Percentiles rank a stretch among this genome's conserved stretches.
phyloP scores from a whole-genome alignment of 2,113 vertebrate genomes.

The Gavia stellata region DNA sequence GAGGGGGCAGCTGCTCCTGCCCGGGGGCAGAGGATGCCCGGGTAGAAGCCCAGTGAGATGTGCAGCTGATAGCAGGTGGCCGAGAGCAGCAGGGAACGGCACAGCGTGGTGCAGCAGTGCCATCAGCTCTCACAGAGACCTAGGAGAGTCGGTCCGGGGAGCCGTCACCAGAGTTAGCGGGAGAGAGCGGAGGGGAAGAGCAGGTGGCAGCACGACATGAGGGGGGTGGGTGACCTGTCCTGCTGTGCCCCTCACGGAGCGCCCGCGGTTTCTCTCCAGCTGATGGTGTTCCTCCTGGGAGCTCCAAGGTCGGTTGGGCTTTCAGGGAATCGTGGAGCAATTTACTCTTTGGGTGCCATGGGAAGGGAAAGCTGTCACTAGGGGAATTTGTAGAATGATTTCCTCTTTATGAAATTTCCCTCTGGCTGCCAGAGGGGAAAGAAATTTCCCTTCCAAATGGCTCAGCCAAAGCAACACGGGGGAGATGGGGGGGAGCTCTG shows the following conservation, averaged over 20 bases:
- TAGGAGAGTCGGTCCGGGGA: accelerated
- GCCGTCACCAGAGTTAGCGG: accelerated
- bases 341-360: accelerated
- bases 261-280: accelerated
- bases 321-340: background rate
- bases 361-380: background rate
- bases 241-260: accelerated
- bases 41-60: accelerated
- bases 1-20: background rate
- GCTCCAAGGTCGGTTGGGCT: background rate
- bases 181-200: background rate
- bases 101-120: background rate
- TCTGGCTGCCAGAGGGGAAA: background rate
- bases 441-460: background rate
- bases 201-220: accelerated
- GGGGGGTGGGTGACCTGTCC: background rate
- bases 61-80: accelerated
- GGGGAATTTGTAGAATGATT: background rate
- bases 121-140: accelerated
- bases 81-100: background rate
- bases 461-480: accelerated
- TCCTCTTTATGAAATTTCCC: background rate
- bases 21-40: accelerated
- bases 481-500: background rate
- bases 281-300: background rate